phyloP scores from a whole-genome alignment of 2,797 vertebrate genomes.

The Choloepus didactylus region DNA sequence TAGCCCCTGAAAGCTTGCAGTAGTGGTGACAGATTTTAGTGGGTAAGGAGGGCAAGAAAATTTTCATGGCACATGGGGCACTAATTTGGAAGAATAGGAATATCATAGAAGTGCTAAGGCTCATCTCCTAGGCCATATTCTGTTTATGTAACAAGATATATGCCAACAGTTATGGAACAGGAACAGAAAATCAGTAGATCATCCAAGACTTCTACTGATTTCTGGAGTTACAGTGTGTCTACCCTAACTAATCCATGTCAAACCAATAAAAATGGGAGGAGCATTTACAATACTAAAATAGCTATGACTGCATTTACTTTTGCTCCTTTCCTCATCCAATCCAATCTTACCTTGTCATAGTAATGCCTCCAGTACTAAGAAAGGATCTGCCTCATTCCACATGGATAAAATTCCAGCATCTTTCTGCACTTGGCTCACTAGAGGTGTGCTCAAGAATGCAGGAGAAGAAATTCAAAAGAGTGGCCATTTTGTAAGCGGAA shows the following conservation, averaged over 20 bases:
- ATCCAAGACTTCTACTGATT: not conserved
- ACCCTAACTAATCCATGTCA: not conserved
- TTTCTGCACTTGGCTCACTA: not conserved
- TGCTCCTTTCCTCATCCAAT: not conserved
- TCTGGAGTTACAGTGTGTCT: not conserved
- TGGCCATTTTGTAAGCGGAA: not conserved
- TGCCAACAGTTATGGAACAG: not conserved
- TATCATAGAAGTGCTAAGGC: not conserved
- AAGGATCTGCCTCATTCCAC: not conserved
- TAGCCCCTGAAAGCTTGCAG: not conserved
- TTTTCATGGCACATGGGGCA: not conserved
- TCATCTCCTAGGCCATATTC: not conserved
- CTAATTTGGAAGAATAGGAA: not conserved
- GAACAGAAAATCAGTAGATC: not conserved
- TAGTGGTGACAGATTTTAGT: not conserved
- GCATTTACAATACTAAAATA: not conserved
- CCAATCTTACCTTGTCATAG: not conserved
- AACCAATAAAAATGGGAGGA: not conserved
- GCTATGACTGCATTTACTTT: not conserved
- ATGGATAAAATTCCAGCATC: not conserved
- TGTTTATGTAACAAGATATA: not conserved
- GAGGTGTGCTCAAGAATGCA: not conserved
- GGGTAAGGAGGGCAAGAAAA: not conserved
- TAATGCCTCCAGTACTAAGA: not conserved
- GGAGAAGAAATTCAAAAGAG: not conserved